phyloP scores from a whole-genome alignment of 2,113 vertebrate genomes.

The Vulpes lagopus region DNA sequence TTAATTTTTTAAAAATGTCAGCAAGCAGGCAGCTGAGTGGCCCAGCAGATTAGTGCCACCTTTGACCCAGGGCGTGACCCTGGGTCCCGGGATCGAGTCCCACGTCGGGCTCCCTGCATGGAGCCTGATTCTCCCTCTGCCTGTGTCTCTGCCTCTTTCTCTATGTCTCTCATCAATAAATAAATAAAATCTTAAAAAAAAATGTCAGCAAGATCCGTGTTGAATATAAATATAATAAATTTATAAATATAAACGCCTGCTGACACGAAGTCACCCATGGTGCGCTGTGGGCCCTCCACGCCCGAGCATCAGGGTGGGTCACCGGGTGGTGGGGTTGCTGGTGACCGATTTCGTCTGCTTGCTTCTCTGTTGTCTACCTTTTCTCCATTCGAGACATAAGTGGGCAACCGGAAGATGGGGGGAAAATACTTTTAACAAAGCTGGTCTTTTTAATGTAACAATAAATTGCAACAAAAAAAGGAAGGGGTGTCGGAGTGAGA shows the following conservation, averaged over 20 bases:
- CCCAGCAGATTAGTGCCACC: too few relatives aligned
- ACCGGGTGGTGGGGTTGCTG: not conserved
- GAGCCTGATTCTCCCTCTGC: too few relatives aligned
- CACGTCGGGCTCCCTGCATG: too few relatives aligned
- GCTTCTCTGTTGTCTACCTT: not conserved
- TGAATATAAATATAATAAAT: not conserved
- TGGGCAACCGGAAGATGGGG: not conserved
- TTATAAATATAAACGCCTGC: not conserved
- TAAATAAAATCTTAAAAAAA: too few relatives aligned
- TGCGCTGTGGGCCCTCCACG: fast-evolving
- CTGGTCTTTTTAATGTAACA: not conserved
- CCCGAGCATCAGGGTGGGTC: fast-evolving
- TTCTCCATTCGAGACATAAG: not conserved
- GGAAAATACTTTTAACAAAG: not conserved
- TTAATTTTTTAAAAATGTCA: too few relatives aligned
- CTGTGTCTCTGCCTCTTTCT: too few relatives aligned
- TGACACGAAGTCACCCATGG: not conserved
- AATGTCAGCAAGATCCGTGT: not conserved
- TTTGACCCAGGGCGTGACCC: too few relatives aligned
- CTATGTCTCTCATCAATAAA: too few relatives aligned
- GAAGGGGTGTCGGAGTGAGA: not conserved
- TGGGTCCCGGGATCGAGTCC: too few relatives aligned
- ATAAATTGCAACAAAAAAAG: not conserved
- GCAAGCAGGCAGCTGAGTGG: too few relatives aligned
- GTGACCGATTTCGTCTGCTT: not conserved